Evolutionary conservation across 2,797 vertebrate genomes (phyloP), one percentile per base, ranked within the genome.

Genomic region (Acanthurus tractus): DNA sequence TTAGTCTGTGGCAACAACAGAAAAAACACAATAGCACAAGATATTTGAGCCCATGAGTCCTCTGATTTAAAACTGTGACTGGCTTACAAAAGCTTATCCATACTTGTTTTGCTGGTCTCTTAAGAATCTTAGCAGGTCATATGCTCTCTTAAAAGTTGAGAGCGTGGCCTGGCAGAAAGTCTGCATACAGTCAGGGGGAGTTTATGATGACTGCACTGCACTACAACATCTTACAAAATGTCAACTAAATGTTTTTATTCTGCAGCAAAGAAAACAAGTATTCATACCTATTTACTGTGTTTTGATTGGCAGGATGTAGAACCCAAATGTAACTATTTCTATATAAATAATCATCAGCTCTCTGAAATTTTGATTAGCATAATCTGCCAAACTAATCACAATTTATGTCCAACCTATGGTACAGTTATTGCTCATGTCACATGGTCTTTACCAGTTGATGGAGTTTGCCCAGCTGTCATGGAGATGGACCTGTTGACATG

Each of bases 101-200:
- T 88, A 87, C 86, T 91, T 93, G 88, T 93, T 93, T 91, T 88
- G 83, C 83, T 86, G 83, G 67, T 83, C 80, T 86, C 79, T 89
- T 93, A 94, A 94, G 88, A 84, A 86, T 89, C 91, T 95, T 94
- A 95, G 81, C 80, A 65, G 90, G 93, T 96, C 95, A 95, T 94
- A 93, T 93, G 92, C n/a, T 57, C 54, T 76, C 78, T 87, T 87
- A 89, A 79, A 87, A 81, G 74, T 76, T 80, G 84, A 77, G 90
- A 92, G 88, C 86, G 87, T 84, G 77, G 70, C 70, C 63, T 58
- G 10, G 70, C 50, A 79, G 65, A 78, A 76, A 81, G 73, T 50
- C 62, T 71, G 65, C 71, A 55, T 83, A 66, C 64, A 85, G 78
- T 76, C 67, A 38, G 57, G 29, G 29, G 12, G 56, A 54, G 52